phyloP scores from a whole-genome alignment of 2,113 vertebrate genomes.

The Mionectes macconnelli region DNA sequence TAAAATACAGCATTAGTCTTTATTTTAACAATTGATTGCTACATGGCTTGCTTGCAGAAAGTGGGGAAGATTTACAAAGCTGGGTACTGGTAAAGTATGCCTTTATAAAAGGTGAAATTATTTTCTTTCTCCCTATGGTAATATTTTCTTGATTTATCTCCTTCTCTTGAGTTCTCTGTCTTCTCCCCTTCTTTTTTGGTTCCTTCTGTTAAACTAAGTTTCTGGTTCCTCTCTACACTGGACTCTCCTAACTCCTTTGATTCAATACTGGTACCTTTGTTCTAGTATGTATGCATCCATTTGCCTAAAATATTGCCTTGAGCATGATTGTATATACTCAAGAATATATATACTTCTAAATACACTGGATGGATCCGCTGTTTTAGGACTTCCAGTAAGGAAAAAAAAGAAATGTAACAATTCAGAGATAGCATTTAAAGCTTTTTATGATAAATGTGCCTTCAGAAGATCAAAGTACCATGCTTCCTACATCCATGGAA shows the following conservation, averaged over 20 bases:
- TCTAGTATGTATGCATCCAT: not conserved
- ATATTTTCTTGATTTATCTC: not conserved
- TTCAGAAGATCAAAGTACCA: not conserved
- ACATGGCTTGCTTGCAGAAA: not conserved
- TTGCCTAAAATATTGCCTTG: not conserved
- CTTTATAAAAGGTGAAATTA: not conserved
- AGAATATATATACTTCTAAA: not conserved
- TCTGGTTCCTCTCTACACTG: not conserved
- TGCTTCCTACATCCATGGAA: not conserved
- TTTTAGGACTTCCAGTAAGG: not conserved
- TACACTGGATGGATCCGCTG: not conserved
- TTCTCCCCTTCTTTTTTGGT: not conserved
- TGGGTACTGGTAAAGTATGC: not conserved
- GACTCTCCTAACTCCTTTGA: not conserved
- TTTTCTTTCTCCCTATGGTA: not conserved
- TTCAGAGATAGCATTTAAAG: not conserved
- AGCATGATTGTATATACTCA: not conserved
- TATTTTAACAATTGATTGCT: not conserved
- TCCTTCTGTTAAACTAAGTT: not conserved
- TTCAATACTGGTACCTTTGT: not conserved
- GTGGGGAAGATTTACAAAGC: not conserved
- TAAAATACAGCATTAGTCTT: constrained; percentile 35
- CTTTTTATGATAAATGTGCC: not conserved
- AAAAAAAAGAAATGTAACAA: not conserved
- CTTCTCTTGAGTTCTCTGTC: not conserved